phyloP scores from a whole-genome alignment of 2,113 vertebrate species.

The Athene cunicularia region DNA sequence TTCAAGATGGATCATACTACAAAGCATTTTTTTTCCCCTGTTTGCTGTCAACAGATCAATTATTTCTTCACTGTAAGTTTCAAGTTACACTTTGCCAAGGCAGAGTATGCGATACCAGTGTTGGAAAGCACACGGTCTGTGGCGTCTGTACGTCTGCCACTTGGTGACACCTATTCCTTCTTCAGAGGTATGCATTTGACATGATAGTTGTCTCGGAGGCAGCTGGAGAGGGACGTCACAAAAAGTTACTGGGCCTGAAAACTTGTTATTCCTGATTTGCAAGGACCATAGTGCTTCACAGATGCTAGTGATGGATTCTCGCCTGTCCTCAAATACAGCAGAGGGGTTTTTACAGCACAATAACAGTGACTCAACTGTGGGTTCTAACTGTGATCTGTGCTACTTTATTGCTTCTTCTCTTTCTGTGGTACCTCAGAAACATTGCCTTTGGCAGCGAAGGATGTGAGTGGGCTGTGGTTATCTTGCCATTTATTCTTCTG shows the following conservation, averaged over 20 bases:
- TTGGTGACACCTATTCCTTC: neutral
- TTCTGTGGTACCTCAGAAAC: neutral
- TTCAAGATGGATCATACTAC: neutral
- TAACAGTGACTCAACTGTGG: neutral
- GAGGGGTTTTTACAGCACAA: neutral
- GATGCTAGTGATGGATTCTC: neutral
- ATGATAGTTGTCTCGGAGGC: neutral
- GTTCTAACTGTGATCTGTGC: neutral
- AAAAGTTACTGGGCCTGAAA: neutral
- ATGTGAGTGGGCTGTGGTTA: neutral
- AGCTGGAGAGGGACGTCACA: neutral
- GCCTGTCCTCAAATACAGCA: neutral
- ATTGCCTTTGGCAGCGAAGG: neutral
- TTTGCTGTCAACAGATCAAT: neutral
- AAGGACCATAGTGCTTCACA: neutral
- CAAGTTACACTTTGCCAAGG: neutral
- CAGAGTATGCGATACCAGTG: neutral
- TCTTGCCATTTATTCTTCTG: neutral
- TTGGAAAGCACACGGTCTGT: neutral
- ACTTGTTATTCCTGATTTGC: neutral
- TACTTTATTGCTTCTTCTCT: neutral
- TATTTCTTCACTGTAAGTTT: neutral
- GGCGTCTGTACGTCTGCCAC: neutral
- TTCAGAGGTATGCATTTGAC: rapidly evolving
- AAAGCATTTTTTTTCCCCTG: neutral